Evolutionary conservation across 2,113 vertebrate species (phyloP).

Genomic region (Sula dactylatra): DNA sequence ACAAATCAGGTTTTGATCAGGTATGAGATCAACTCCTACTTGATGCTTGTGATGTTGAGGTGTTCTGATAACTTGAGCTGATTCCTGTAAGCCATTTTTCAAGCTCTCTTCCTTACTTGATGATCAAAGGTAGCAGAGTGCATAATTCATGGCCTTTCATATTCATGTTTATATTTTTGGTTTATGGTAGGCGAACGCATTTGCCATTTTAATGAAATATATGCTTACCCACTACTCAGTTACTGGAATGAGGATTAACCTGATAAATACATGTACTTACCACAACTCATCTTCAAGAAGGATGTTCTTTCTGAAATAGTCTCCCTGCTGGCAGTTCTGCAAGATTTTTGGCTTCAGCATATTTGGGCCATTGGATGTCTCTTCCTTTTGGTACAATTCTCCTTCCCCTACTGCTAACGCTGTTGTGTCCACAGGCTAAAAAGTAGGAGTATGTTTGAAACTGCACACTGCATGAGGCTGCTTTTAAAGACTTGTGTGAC

Average conservation of each 20-base stretch:
- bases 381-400: neutral
- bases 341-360: neutral
- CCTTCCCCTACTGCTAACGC: neutral
- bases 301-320: neutral
- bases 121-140: constrained; percentile 19
- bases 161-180: constrained; percentile 48
- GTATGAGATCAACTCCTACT: neutral
- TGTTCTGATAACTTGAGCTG: neutral
- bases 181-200: neutral
- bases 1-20: constrained; percentile 29
- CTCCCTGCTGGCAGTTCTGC: neutral
- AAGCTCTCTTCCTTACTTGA: neutral
- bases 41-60: neutral
- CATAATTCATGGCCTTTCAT: constrained; percentile 44
- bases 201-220: constrained; percentile 28
- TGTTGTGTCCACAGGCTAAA: neutral
- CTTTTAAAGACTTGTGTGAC: neutral
- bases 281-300: neutral
- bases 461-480: neutral
- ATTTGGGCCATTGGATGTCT: neutral
- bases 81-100: neutral
- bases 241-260: neutral
- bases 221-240: neutral
- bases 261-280: neutral
- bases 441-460: neutral